These are phyloP conservation scores for Phylloscopus trochilus DNA, from an alignment of 2,113 vertebrate genomes.

Conservation along the genomic window DNA sequence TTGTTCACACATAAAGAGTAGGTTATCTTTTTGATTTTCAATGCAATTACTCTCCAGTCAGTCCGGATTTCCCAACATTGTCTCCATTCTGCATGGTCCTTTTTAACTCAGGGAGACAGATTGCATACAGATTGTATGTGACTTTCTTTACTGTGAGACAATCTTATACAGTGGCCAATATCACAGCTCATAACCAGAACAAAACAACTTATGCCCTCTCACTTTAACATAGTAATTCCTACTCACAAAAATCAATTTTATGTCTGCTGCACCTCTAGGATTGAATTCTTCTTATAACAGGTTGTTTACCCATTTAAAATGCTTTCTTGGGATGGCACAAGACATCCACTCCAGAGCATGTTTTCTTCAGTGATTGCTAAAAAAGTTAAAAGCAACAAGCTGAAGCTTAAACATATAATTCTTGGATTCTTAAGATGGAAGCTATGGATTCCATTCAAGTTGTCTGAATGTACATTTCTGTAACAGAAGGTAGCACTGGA, in stretches of 20 bases:
- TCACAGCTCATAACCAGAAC: neutral
- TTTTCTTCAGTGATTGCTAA: neutral
- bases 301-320: neutral
- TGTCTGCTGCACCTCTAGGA: neutral
- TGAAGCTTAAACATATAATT: neutral
- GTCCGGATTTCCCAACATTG: neutral
- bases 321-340: neutral
- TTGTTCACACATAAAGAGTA: neutral
- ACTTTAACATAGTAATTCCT: neutral
- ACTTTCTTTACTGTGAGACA: neutral
- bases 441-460: neutral
- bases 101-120: neutral
- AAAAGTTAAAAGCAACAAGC: neutral
- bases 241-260: neutral
- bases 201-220: neutral
- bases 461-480: neutral
- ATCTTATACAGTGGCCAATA: rapidly evolving
- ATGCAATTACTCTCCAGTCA: neutral
- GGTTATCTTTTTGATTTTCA: neutral
- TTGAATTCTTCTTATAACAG: neutral
- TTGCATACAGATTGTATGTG: neutral
- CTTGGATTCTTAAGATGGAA: neutral
- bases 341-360: neutral
- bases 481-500: neutral
- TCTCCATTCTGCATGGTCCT: neutral